A percentile compares a stretch with the other conserved stretches of the same genome.
Evolutionary conservation across 2,797 vertebrate species (phyloP).

Genomic region (Coendou prehensilis): DNA sequence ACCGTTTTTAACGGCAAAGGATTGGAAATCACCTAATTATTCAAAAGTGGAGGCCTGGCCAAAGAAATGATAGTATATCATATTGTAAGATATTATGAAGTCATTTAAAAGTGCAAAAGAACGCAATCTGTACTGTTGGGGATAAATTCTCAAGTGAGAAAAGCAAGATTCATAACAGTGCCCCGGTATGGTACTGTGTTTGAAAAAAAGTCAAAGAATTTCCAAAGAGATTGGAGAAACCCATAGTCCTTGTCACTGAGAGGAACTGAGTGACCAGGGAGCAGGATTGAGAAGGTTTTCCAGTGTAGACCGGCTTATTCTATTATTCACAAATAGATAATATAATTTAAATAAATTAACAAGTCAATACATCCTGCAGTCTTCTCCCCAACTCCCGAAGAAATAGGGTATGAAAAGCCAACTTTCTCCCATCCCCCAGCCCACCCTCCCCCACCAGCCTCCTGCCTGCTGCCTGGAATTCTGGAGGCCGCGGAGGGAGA

Average conservation of each 20-base stretch:
- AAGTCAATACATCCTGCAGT: background rate
- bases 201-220: background rate
- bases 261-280: background rate
- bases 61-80: constrained; percentile 6
- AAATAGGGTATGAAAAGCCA: background rate
- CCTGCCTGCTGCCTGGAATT: background rate
- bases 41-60: background rate
- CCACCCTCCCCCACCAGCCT: background rate
- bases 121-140: background rate
- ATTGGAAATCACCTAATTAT: background rate
- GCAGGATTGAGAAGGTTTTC: background rate
- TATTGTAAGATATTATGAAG: background rate
- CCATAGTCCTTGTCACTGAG: background rate
- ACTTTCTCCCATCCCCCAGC: no score
- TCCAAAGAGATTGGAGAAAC: background rate
- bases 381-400: background rate
- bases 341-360: background rate
- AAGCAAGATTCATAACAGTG: background rate
- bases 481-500: background rate
- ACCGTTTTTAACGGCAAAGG: background rate
- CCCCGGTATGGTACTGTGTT: background rate
- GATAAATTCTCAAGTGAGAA: background rate
- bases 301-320: background rate
- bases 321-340: constrained; percentile 22
- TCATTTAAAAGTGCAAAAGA: constrained; percentile 41